Base-by-base conservation (phyloP, 2,888 invertebrate genomes). In the Apeira syringaria region DNA sequence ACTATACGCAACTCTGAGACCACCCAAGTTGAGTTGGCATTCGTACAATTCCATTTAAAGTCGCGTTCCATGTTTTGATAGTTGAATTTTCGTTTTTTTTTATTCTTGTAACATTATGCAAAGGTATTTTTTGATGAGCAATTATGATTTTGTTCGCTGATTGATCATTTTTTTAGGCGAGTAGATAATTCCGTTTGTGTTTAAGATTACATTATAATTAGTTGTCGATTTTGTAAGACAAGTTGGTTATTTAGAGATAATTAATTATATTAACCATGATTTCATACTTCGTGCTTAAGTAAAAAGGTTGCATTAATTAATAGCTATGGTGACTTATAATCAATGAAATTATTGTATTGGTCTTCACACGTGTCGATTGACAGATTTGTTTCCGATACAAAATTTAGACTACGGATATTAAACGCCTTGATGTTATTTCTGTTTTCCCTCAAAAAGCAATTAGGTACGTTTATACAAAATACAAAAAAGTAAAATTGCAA, bases 1-100 rank as follows among this genome's bases (percentile, higher is more conserved):
- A 9, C 9, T 29, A 45, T 31, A 39, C 41, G 65, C 59, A 60
- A 61, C 64, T 59, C 47, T 61, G 52, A 67, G 87, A 87, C 87
- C 87, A 87, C 87, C 87, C 87, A 87, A 87, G 87, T 78, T 40
- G 74, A 32, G 12, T 50, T 64, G 79, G 82, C 74, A 83, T 84
- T 74, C 68, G 50, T 71, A 67, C 63, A 68, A 73, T 75, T 70
- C 74, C 64, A 70, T 68, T 68, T 68, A 56, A 69, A 59, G 63
- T 53, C 59, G 66, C 49, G 50, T 59, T 58, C 56, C 58, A 59
- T 64, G 63, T 83, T 70, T 84, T 86, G 85, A 83, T 85, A 65
- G 58, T 83, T 78, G 65, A 61, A 61, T 68, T 67, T 64, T 47
- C 40, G 35, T 37, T 25, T 59, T 56, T 60, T 55, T 59, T 64